Evolutionary conservation across 2,888 invertebrate genomes (phyloP).

Genomic region (Lasioglossum morio): DNA sequence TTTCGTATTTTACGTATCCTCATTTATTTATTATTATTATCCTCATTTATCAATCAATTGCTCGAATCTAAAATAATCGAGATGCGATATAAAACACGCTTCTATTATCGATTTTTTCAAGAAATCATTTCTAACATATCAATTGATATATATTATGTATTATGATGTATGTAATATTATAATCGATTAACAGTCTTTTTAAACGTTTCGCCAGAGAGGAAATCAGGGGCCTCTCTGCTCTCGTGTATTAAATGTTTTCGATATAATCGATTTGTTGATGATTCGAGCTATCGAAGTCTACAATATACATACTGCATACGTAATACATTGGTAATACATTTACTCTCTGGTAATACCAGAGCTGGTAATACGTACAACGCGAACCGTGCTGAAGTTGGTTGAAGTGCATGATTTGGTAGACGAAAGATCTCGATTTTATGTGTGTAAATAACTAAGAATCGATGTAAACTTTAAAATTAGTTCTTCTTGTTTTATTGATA

Average conservation of each 20-base stretch:
- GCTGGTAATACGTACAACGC: background rate
- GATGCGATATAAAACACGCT: background rate
- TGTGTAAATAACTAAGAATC: background rate
- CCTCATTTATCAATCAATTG: background rate
- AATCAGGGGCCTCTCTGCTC: background rate
- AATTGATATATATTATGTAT: background rate
- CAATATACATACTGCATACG: no score
- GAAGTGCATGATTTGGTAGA: background rate
- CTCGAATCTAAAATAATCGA: constrained; percentile 1
- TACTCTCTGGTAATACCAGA: no score
- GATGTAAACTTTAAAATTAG: constrained; percentile 4
- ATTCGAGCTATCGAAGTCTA: background rate
- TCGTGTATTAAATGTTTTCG: background rate
- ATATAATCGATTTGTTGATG: background rate
- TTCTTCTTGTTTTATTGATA: background rate
- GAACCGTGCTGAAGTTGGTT: background rate
- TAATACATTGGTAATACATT: no score
- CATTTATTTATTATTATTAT: no score
- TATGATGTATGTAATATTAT: background rate
- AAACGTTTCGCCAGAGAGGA: background rate
- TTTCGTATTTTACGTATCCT: background rate
- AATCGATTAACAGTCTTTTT: background rate
- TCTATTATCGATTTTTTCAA: background rate
- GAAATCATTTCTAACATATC: background rate
- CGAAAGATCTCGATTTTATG: constrained; percentile 2